phyloP scores from a whole-genome alignment of 2,113 vertebrate genomes.

The Lasiurus cinereus region DNA sequence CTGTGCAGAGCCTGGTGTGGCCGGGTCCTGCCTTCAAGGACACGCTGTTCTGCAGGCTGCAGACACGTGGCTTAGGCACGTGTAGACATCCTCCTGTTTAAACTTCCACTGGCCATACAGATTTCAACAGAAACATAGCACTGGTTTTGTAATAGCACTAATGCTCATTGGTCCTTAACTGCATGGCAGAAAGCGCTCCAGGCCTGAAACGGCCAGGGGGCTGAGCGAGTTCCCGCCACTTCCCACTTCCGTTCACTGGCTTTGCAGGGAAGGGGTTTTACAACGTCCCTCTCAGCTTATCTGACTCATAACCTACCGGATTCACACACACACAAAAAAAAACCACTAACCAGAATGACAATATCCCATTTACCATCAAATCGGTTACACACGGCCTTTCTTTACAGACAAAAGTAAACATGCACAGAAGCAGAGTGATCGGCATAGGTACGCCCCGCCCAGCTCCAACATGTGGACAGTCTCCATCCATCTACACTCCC shows the following conservation, averaged over 20 bases:
- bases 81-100: background rate
- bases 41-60: background rate
- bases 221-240: background rate
- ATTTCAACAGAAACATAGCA: background rate
- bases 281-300: background rate
- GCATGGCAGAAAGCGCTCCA: background rate
- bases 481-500: background rate
- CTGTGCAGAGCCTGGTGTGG: fast-evolving
- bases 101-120: background rate
- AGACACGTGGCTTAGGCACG: fast-evolving
- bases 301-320: background rate
- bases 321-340: constrained; percentile 9
- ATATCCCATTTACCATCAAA: background rate
- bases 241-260: background rate
- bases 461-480: background rate
- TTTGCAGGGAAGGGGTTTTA: background rate
- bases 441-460: background rate
- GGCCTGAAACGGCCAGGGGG: background rate
- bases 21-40: background rate
- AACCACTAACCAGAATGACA: background rate
- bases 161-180: background rate
- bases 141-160: background rate
- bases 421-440: background rate
- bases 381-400: background rate
- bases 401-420: background rate